Evolutionary conservation across 2,888 invertebrate genomes (phyloP), one percentile per base, ranked within the genome.

Genomic region (Nezara viridula): DNA sequence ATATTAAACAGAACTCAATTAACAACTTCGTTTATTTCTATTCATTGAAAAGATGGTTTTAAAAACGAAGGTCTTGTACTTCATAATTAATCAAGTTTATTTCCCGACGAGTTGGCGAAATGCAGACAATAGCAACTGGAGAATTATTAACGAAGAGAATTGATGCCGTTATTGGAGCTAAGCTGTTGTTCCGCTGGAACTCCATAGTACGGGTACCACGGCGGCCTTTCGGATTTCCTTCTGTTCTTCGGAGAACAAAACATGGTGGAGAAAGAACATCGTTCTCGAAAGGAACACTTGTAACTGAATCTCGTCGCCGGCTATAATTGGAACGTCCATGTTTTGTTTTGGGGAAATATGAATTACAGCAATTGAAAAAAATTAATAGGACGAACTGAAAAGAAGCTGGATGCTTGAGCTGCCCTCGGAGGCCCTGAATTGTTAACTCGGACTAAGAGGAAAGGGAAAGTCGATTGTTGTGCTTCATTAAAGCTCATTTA

Each of bases 401-500:
- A 81, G 40, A 81, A 44, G 24, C n/a, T 81, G n/a, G 4, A n/a
- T 14, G 14, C 44, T 7, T 37, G 77, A 77, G 40, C 40, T 81
- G 19, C 32, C n/a, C n/a, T n/a, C 21, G n/a, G 40, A 77, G 81
- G 14, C 44, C 10, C 44, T 81, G 81, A 81, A 81, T 81, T 81
- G 44, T 81, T 81, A 81, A 81, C 44, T 81, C 4, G n/a, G 44
- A 81, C 24, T 44, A 44, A 81, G 81, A 1, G 81, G 12, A 77
- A 77, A 77, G 24, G 40, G 40, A 81, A 81, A 81, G 44, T 81
- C 44, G n/a, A 81, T 81, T 81, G 81, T 81, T 81, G 44, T 47
- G 44, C 81, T 81, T 81, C 81, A 81, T 81, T 81, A 81, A 44
- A 10, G 40, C 81, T 81, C 81, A 44, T 81, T 81, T 81, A 40